These are phyloP conservation scores for Ophioninae sp. DNA, from an alignment of 2,888 invertebrate species.

Conservation along the genomic window DNA sequence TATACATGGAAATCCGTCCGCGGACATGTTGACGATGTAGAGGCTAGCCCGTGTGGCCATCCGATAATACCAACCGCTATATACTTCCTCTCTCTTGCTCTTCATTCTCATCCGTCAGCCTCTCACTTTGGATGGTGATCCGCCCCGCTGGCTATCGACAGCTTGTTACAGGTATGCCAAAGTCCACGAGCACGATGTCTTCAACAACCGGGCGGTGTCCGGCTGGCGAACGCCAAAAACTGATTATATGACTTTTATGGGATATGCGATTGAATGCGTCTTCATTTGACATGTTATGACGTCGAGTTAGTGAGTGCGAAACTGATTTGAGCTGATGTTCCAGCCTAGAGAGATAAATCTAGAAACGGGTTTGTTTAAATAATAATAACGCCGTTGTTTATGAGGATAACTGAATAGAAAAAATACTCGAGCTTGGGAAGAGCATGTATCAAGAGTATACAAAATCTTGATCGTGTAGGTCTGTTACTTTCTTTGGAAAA, in stretches of 20 bases:
- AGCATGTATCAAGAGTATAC: too few relatives aligned
- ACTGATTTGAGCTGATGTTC: slow-evolving; percentile 11
- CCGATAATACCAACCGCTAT: slow-evolving; percentile 74
- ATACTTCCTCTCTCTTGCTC: slow-evolving; percentile 14
- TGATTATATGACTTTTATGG: background rate
- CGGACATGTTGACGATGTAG: slow-evolving; percentile 78
- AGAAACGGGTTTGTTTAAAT: too few relatives aligned
- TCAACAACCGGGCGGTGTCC: background rate
- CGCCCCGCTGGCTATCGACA: slow-evolving; percentile 12
- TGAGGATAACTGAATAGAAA: too few relatives aligned
- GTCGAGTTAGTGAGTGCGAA: background rate
- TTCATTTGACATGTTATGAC: background rate
- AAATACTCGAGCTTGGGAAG: too few relatives aligned
- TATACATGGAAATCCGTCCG: slow-evolving; percentile 59
- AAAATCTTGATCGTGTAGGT: too few relatives aligned
- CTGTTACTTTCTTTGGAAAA: too few relatives aligned
- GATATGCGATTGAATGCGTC: background rate
- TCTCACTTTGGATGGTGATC: background rate
- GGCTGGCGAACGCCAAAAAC: slow-evolving; percentile 20
- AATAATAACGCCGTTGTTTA: too few relatives aligned
- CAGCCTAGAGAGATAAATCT: background rate
- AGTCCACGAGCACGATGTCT: background rate
- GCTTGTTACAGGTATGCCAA: slow-evolving; percentile 38
- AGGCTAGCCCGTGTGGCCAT: slow-evolving; percentile 74
- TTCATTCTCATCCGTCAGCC: background rate